phyloP scores from a whole-genome alignment of 2,113 vertebrate species.

The Neolamprologus toae region DNA sequence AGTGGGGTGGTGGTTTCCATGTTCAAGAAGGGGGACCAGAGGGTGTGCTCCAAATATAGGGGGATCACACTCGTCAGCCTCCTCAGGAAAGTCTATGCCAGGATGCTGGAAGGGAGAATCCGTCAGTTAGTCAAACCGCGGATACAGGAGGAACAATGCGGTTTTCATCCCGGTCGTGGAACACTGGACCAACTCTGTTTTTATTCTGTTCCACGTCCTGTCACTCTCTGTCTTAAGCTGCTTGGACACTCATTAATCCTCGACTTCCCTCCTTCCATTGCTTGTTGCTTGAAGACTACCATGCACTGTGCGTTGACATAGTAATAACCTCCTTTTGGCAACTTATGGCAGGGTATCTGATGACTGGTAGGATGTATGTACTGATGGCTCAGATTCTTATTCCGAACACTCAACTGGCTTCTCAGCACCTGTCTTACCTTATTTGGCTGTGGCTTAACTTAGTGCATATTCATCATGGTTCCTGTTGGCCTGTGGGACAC shows the following conservation, averaged over 20 bases:
- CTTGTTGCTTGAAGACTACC: not conserved
- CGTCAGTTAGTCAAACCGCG: not conserved
- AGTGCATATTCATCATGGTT: not conserved
- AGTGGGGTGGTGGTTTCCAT: not conserved
- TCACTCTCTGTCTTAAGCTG: too few species aligned
- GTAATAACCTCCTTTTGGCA: not conserved
- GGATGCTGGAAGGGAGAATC: not conserved
- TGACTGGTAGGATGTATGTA: not conserved
- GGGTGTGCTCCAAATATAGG: not conserved
- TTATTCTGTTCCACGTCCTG: not conserved
- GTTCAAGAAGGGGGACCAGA: not conserved
- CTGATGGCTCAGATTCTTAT: not conserved
- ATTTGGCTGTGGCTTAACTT: not conserved
- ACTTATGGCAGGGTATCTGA: not conserved
- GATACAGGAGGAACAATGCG: not conserved
- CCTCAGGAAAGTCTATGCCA: not conserved
- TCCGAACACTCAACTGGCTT: not conserved
- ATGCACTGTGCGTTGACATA: not conserved
- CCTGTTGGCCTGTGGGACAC: not conserved
- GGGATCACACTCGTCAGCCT: not conserved
- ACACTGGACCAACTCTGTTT: not conserved
- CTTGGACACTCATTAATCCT: not conserved
- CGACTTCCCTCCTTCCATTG: fast-evolving
- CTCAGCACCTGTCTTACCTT: not conserved
- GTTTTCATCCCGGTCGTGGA: not conserved